phyloP scores from a whole-genome alignment of 2,113 vertebrate species.

The Cyprinodon brontotheroides region DNA sequence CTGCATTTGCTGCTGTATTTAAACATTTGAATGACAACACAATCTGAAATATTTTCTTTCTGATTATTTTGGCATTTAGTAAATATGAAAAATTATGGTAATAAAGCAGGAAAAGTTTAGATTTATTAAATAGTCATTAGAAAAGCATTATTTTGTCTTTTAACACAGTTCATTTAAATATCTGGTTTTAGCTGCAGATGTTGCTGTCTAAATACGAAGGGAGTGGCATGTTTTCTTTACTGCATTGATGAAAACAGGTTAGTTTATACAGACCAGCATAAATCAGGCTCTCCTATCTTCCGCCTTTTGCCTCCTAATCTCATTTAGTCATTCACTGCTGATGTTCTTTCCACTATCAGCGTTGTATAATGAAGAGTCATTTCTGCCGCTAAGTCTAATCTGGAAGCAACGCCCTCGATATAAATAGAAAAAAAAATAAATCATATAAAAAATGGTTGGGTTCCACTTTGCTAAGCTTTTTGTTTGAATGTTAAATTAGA shows the following conservation, averaged over 20 bases:
- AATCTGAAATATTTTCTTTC: too few relatives aligned
- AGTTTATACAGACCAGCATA: constrained; percentile 49
- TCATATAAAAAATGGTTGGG: not conserved
- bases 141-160: too few relatives aligned
- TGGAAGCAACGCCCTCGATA: constrained; percentile 36
- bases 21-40: too few relatives aligned
- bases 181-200: not conserved
- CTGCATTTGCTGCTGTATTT: not conserved
- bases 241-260: constrained; percentile 48
- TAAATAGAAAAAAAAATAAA: constrained; percentile 52
- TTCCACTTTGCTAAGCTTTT: not conserved
- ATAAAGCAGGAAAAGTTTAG: too few relatives aligned
- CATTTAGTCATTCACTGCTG: constrained; percentile 67
- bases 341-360: constrained; percentile 78
- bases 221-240: constrained; percentile 49
- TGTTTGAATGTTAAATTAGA: not conserved
- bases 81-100: too few relatives aligned
- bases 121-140: too few relatives aligned
- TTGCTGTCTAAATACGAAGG: not conserved
- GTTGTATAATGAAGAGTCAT: constrained; percentile 70
- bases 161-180: not conserved
- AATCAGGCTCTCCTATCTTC: constrained; percentile 67
- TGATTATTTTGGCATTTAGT: too few relatives aligned
- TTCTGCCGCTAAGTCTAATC: constrained; percentile 60
- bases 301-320: constrained; percentile 71